Percentiles rank a stretch among this genome's conserved stretches.
These are phyloP conservation scores for Taenioides sp. DNA, from an alignment of 2,797 vertebrate genomes.

Conservation along the genomic window DNA sequence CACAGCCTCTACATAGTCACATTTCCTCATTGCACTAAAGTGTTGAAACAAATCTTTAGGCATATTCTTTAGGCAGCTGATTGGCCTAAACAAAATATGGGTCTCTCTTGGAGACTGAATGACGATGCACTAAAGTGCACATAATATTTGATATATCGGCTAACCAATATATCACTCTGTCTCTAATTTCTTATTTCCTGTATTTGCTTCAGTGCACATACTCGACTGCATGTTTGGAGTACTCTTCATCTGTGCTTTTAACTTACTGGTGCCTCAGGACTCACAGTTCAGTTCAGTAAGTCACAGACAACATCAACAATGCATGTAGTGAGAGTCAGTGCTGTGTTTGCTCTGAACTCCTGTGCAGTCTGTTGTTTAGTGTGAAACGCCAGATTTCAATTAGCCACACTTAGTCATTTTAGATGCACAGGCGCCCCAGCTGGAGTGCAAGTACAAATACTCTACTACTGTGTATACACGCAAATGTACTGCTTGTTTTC, in stretches of 20 bases:
- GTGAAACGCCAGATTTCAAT: slow-evolving; percentile 10
- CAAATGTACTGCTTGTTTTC: not conserved
- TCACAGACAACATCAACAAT: slow-evolving; percentile 1
- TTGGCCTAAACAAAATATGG: too few relatives aligned
- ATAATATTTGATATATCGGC: too few relatives aligned
- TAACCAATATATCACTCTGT: too few relatives aligned
- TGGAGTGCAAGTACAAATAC: slow-evolving; percentile 21
- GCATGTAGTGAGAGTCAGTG: not conserved
- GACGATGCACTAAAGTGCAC: too few relatives aligned
- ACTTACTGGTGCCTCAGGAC: not conserved
- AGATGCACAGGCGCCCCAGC: slow-evolving; percentile 22
- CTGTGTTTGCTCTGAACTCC: slow-evolving; percentile 5
- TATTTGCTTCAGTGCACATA: not conserved
- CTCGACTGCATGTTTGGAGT: not conserved
- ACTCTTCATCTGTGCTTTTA: not conserved
- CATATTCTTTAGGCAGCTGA: too few relatives aligned
- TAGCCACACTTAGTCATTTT: slow-evolving; percentile 41
- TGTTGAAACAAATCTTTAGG: too few relatives aligned
- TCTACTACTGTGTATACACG: not conserved
- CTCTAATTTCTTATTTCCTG: not conserved
- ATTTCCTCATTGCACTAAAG: too few relatives aligned
- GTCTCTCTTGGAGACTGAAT: too few relatives aligned
- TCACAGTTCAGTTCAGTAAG: slow-evolving; percentile 1
- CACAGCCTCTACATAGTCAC: too few relatives aligned
- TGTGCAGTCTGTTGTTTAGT: slow-evolving; percentile 6